Base-by-base conservation (phyloP, 2,797 vertebrate genomes). In the Aselliscus stoliczkanus region DNA sequence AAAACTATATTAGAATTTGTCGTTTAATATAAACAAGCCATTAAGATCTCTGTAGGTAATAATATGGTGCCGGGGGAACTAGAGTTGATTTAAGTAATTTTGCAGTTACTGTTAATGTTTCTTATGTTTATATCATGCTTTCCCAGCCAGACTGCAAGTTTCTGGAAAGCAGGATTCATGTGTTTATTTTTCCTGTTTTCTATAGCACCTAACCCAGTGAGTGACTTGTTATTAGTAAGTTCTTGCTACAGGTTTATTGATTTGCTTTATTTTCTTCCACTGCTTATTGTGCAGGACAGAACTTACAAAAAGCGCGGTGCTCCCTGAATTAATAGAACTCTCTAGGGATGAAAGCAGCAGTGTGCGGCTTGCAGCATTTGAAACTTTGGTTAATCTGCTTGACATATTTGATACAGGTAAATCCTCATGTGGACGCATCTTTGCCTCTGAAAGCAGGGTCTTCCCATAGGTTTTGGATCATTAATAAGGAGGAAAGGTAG, bases 331-430 rank as follows among this genome's bases (percentile, higher is more conserved):
- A 76, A 98, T 99, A 94, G 99, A 99, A 80, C 98, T 99, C 50
- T 98, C 99, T 7, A 98, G 98, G 92, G 99, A 99, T 13, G 99
- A 99, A 97, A 98, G 99, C 94, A 99, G 98, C 98, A 98, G 98
- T 0, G 99, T 99, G 31, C 99, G 99, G 15, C 98, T 99, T 50
- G 99, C 99, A 77, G 99, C 99, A 75, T 99, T 99, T 82, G 99
- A 99, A 98, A 99, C 99, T 0, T 98, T 99, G 97, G 99, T 99
- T 88, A 99, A 99, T 97, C 98, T 99, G 69, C 98, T 99, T 5
- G 99, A 99, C 96, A 98, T 99, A 98, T 99, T 99, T 95, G 99
- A 99, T 97, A 98, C 98, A 58, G 99, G 99, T 99, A 98, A 98
- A 98, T 84, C 64, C 84, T 82, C 37, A 88, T 7, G 18, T 20